A percentile compares a stretch with the other conserved stretches of the same genome.
phyloP scores from a whole-genome alignment of 2,797 vertebrate genomes.

The Pseudomugil gertrudae region DNA sequence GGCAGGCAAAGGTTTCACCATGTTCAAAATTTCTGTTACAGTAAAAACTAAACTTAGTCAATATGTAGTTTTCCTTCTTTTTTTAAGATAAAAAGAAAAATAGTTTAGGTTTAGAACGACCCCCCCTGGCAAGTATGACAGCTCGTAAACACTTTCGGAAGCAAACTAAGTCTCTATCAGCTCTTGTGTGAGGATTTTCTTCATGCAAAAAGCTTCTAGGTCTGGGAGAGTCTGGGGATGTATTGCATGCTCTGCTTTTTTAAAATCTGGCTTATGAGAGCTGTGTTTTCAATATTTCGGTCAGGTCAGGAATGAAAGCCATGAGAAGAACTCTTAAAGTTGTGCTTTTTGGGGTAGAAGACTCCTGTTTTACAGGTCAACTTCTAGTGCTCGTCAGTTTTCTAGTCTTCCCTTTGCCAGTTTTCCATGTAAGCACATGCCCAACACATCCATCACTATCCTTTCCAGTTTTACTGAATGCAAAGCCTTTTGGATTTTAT shows the following conservation, averaged over 20 bases:
- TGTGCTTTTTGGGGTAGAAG: not conserved
- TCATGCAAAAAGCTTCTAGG: not conserved
- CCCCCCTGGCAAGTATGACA: not conserved
- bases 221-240: not conserved
- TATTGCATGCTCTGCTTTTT: not conserved
- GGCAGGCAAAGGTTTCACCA: not conserved
- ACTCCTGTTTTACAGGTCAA: not conserved
- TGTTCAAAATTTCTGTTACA: not conserved
- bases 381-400: not conserved
- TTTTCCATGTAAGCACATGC: not conserved
- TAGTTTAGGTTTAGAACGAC: not conserved
- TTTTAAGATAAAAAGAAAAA: not conserved
- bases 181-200: not conserved
- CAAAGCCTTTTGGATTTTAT: no score
- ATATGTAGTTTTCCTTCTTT: not conserved
- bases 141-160: slow-evolving; percentile 4
- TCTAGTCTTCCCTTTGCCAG: not conserved
- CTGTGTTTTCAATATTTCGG: not conserved
- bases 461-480: not conserved
- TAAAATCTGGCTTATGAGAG: not conserved
- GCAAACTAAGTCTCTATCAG: not conserved
- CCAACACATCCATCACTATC: not conserved
- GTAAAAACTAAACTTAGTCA: not conserved
- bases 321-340: not conserved
- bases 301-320: not conserved